Evolutionary conservation across 2,797 vertebrate species (phyloP), one percentile per base, ranked within the genome.

Genomic region (Ambastaia sidthimunki): DNA sequence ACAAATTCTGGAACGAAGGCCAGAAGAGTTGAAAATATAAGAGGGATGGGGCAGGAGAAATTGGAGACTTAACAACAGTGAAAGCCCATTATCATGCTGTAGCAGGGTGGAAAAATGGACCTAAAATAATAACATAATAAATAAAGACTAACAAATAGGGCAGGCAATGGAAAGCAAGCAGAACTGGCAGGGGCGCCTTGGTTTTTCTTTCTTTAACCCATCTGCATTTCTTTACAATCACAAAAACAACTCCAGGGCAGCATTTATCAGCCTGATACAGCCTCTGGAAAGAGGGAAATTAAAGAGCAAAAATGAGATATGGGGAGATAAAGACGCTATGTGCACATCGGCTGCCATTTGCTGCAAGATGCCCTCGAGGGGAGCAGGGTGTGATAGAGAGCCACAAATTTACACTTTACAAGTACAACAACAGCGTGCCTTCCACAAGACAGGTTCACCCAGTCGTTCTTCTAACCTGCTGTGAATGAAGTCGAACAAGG

Each of bases 231-330:
- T 80, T 80, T 67, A 67, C 78, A 80, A 71, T 72, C 77, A 71
- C 71, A 72, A 79, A 44, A 79, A 72, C 59, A 73, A 80, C 78
- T 67, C 60, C 13, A 73, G 78, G 50, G 70, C 70, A 72, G 44
- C 59, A 47, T 74, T 71, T 71, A 69, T 83, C 52, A 65, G 47
- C 4, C 70, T 70, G 44, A 70, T 76, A 48, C 79, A 70, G 66
- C 76, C 44, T 79, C 72, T 74, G 84, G 83, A 83, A 82, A 85
- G 68, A 76, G 77, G 62, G 80, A 78, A 80, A 82, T 81, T 76
- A 86, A 81, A 76, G 70, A 78, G 76, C 80, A 68, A 82, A 80
- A 80, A 76, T 86, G 80, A 84, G 76, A 71, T 70, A 74, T 74
- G 34, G 44, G 63, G 18, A 44, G 78, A 84, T 87, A 82, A 83